Conservation (phyloP, 2,113 vertebrate species). For the Actenoides hombroni region DNA sequence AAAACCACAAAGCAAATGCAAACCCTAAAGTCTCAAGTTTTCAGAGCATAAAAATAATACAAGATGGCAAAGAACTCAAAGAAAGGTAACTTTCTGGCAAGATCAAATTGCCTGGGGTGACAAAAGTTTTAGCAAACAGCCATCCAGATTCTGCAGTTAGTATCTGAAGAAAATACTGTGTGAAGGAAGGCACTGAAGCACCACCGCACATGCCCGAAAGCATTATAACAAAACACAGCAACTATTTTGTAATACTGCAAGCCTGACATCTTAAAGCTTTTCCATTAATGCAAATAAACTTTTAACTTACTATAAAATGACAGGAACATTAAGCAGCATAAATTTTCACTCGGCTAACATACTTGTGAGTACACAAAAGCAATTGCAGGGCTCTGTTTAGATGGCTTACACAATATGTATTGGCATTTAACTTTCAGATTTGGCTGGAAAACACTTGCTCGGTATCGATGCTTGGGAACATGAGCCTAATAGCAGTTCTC, state of each 20-base stretch:
- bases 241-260: slow-evolving; percentile 7
- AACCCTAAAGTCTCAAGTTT: background rate
- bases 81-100: background rate
- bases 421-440: background rate
- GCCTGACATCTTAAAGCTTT: background rate
- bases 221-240: background rate
- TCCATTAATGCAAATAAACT: slow-evolving; percentile 52
- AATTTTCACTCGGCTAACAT: slow-evolving; percentile 30
- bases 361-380: background rate
- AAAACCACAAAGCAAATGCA: background rate
- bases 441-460: background rate
- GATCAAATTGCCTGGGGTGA: slow-evolving; percentile 27
- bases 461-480: background rate
- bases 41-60: slow-evolving; percentile 15
- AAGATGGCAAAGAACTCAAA: background rate
- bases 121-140: slow-evolving; percentile 34
- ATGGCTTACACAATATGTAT: background rate
- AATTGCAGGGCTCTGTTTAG: background rate
- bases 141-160: background rate
- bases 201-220: background rate
- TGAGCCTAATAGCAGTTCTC: background rate
- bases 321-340: background rate
- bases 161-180: background rate
- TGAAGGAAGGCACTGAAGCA: background rate
- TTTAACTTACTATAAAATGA: slow-evolving; percentile 44